A percentile compares a stretch with the other conserved stretches of the same genome.
These are phyloP conservation scores for Exephanes ischioxanthus DNA, from an alignment of 2,888 invertebrate species.

Conservation along the genomic window DNA sequence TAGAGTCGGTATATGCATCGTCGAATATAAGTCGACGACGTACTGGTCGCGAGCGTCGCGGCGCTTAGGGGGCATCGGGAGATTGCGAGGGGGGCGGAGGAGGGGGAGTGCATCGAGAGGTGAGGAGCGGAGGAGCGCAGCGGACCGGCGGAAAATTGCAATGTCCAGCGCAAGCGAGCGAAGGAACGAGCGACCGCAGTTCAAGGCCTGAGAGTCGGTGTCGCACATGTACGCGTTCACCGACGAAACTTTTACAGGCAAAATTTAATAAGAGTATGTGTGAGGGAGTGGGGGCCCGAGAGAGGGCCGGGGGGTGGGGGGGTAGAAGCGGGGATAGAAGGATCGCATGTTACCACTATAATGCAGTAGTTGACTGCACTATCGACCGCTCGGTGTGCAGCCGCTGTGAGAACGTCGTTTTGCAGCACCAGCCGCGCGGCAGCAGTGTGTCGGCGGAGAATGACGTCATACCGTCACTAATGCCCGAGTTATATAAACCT, in stretches of 20 bases:
- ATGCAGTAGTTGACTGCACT: constrained; percentile 69
- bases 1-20: background rate
- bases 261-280: background rate
- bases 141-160: constrained; percentile 76
- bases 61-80: background rate
- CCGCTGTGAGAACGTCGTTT: constrained; percentile 53
- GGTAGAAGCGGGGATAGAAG: background rate
- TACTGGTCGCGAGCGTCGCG: constrained; percentile 22
- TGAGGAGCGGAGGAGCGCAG: constrained; percentile 39
- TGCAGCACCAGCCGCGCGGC: constrained; percentile 43
- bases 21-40: constrained; percentile 32
- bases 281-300: background rate
- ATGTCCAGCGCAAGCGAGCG: constrained; percentile 69
- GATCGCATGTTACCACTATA: constrained; percentile 38
- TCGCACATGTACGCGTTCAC: constrained; percentile 1
- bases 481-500: constrained; percentile 83
- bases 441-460: constrained; percentile 61
- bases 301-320: no score
- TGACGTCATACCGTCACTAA: constrained; percentile 80
- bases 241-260: background rate
- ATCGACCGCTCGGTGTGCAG: constrained; percentile 60
- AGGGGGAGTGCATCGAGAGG: background rate
- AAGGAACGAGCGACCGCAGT: constrained; percentile 73
- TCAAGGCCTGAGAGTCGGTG: constrained; percentile 75
- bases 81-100: background rate